phyloP scores from a whole-genome alignment of 2,113 vertebrate genomes.

The Mirza zaza region DNA sequence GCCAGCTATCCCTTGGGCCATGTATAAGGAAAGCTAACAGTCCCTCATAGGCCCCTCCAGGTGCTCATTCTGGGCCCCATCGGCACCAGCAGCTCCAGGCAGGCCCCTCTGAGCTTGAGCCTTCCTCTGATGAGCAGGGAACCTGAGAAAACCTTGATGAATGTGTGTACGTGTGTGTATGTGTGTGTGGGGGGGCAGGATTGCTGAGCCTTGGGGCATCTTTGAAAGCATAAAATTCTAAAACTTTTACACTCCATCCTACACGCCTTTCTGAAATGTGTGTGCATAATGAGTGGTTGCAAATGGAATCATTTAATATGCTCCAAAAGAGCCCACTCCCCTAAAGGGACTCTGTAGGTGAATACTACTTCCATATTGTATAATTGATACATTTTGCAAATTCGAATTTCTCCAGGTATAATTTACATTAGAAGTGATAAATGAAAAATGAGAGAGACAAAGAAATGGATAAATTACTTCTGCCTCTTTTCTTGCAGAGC shows the following conservation, averaged over 20 bases:
- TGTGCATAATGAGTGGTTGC: constrained; percentile 42
- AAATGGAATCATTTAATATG: constrained; percentile 60
- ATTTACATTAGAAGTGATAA: constrained; percentile 34
- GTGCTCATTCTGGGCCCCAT: not conserved
- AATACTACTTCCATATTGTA: not conserved
- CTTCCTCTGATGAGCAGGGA: not conserved
- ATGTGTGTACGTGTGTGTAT: not conserved
- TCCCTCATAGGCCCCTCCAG: not conserved
- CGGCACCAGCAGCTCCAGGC: not conserved
- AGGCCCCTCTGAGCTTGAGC: not conserved
- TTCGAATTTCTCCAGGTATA: constrained; percentile 49
- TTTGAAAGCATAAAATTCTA: constrained; percentile 15
- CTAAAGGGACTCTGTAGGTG: constrained; percentile 28
- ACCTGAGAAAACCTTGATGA: not conserved
- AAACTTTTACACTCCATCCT: not conserved
- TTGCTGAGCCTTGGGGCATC: not conserved
- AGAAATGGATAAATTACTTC: not conserved
- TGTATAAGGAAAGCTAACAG: not conserved
- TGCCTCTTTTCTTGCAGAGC: constrained; percentile 85
- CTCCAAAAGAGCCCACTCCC: not conserved
- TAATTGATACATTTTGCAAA: constrained; percentile 63
- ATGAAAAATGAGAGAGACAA: constrained; percentile 6
- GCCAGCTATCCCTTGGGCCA: not conserved
- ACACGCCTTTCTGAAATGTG: constrained; percentile 30
- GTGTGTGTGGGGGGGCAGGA: no score